A percentile compares a stretch with the other conserved stretches of the same genome.
phyloP scores from a whole-genome alignment of 2,888 invertebrate genomes.

The Corbicula japonica region DNA sequence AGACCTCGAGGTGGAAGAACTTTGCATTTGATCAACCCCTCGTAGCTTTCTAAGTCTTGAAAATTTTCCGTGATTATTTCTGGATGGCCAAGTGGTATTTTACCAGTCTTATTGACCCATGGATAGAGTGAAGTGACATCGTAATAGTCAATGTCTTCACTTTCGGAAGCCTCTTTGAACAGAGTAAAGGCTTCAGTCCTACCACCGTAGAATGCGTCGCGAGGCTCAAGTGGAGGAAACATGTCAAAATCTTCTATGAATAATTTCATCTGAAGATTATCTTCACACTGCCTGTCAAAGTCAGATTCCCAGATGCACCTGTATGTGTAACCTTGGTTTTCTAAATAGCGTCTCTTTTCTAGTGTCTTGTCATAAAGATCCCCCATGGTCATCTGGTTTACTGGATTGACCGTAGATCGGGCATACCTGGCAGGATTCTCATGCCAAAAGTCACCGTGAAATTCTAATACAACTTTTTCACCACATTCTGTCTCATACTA shows the following conservation, averaged over 20 bases:
- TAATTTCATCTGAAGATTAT: constrained; percentile 29
- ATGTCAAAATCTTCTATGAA: constrained; percentile 50
- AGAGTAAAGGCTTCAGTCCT: constrained; percentile 70
- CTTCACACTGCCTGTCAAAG: constrained; percentile 48
- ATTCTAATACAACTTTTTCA: constrained; percentile 47
- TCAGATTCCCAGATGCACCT: constrained; percentile 69
- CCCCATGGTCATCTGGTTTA: constrained; percentile 19
- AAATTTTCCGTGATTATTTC: constrained; percentile 69
- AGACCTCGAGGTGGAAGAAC: constrained; percentile 72
- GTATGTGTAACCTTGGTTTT: constrained; percentile 47
- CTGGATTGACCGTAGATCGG: constrained; percentile 18
- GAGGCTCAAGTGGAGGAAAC: constrained; percentile 57
- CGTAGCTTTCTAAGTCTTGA: constrained; percentile 59
- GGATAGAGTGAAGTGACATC: constrained; percentile 56
- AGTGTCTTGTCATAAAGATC: constrained; percentile 30
- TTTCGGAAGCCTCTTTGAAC: too few relatives aligned
- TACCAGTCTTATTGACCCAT: constrained; percentile 61
- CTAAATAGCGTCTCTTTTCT: constrained; percentile 26
- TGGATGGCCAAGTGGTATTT: constrained; percentile 72
- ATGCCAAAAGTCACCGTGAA: too few relatives aligned
- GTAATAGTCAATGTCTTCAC: constrained; percentile 67
- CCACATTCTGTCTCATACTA: constrained; percentile 42
- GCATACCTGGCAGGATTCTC: too few relatives aligned
- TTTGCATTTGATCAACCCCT: constrained; percentile 73
- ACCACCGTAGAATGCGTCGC: too few relatives aligned